A percentile compares a stretch with the other conserved stretches of the same genome.
Evolutionary conservation across 2,797 vertebrate species (phyloP).

Genomic region (Peromyscus eremicus): DNA sequence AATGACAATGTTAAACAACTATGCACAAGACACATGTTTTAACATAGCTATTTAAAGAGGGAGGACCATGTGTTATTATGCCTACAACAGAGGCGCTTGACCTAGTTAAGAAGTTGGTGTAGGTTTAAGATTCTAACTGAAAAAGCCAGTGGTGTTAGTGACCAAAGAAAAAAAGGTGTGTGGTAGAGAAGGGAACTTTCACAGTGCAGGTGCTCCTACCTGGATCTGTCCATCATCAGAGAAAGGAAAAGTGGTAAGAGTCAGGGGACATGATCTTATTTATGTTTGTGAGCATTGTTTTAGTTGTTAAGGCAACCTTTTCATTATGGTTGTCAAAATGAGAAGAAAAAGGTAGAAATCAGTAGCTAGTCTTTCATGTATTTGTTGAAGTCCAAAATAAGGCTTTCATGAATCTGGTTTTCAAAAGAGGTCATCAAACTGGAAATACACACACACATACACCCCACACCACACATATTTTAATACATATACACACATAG

Average conservation of each 20-base stretch:
- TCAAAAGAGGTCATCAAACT: neutral
- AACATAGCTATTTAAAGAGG: neutral
- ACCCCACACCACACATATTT: neutral
- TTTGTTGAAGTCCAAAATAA: neutral
- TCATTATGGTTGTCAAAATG: neutral
- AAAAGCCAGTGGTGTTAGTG: neutral
- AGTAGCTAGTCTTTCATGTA: neutral
- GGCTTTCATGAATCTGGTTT: neutral
- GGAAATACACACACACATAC: neutral
- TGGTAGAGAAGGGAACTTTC: neutral
- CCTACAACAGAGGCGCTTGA: neutral
- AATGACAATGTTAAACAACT: neutral
- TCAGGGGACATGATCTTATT: neutral
- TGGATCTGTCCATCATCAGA: neutral
- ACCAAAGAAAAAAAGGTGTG: neutral
- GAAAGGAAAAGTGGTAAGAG: neutral
- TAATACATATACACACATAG: neutral
- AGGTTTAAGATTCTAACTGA: neutral
- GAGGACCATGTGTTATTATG: neutral
- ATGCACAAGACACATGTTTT: neutral
- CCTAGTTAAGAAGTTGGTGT: neutral
- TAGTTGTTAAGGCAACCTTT: neutral
- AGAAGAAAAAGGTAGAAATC: neutral
- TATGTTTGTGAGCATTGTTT: neutral
- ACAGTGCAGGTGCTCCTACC: neutral